Evolutionary conservation across 2,888 invertebrate genomes (phyloP).

Genomic region (Atherix ibis): DNA sequence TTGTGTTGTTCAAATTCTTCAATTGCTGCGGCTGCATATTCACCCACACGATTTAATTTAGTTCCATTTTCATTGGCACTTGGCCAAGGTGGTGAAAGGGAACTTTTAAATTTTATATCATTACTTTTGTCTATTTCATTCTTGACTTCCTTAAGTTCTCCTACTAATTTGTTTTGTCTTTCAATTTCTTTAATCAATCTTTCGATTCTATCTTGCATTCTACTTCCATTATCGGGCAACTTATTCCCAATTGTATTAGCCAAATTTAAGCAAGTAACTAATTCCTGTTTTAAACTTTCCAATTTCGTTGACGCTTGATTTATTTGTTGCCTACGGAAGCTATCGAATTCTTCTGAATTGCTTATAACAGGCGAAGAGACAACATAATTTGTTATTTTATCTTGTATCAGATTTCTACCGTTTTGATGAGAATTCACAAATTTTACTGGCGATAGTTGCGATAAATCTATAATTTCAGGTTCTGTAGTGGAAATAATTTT

Average conservation of each 20-base stretch:
- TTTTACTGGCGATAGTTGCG: too few relatives aligned
- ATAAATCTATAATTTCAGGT: too few relatives aligned
- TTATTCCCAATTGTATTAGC: slow-evolving; percentile 19
- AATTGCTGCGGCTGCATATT: not conserved
- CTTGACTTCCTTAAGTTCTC: too few relatives aligned
- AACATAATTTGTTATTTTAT: slow-evolving; percentile 11
- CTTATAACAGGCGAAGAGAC: slow-evolving; percentile 12
- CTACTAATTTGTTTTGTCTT: too few relatives aligned
- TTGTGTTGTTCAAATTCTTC: not conserved
- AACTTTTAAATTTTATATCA: not conserved
- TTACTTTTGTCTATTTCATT: too few relatives aligned
- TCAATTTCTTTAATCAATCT: slow-evolving; percentile 33
- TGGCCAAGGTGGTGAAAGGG: not conserved
- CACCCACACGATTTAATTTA: not conserved
- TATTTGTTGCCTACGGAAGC: too few relatives aligned
- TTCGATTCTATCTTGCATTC: slow-evolving; percentile 36
- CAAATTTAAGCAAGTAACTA: slow-evolving; percentile 26
- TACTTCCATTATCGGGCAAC: slow-evolving; percentile 49
- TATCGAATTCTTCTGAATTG: slow-evolving; percentile 21
- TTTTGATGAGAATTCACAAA: too few relatives aligned
- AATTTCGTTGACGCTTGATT: slow-evolving; percentile 36
- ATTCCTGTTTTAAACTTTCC: slow-evolving; percentile 31
- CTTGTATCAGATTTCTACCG: slow-evolving; percentile 16
- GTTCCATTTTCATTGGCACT: not conserved
- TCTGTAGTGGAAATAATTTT: too few relatives aligned